A percentile compares a stretch with the other conserved stretches of the same genome.
These are phyloP conservation scores for Crematogaster levior DNA, from an alignment of 2,888 invertebrate genomes.

Conservation along the genomic window DNA sequence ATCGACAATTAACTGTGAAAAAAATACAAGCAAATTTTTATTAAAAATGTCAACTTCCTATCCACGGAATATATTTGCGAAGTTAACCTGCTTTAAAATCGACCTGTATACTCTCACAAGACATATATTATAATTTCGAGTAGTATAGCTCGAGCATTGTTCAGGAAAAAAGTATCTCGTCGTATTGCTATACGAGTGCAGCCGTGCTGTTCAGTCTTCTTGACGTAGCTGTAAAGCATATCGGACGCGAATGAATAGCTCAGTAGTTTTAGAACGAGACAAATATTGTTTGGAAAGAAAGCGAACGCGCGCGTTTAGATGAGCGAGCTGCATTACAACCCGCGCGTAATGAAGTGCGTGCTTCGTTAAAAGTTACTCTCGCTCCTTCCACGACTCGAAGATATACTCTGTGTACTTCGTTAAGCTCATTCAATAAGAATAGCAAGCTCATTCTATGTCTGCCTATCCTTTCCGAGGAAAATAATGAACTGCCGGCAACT, in stretches of 20 bases:
- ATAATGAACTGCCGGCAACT: slow-evolving; percentile 35
- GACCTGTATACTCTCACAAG: neutral
- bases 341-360: slow-evolving; percentile 52
- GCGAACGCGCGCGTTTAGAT: slow-evolving; percentile 29
- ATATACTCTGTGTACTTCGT: slow-evolving; percentile 50
- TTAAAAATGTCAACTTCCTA: neutral
- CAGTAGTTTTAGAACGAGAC: slow-evolving; percentile 20
- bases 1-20: neutral
- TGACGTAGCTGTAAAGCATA: neutral
- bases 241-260: slow-evolving; percentile 44
- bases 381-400: slow-evolving; percentile 24
- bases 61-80: neutral
- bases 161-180: slow-evolving; percentile 5
- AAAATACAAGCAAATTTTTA: neutral
- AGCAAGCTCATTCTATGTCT: slow-evolving; percentile 15
- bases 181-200: neutral
- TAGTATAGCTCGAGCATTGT: slow-evolving; percentile 22
- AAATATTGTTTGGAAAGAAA: slow-evolving; percentile 37
- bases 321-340: slow-evolving; percentile 20
- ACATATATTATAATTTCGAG: neutral
- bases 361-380: slow-evolving; percentile 63
- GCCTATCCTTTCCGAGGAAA: neutral
- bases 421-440: slow-evolving; percentile 59
- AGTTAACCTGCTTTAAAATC: slow-evolving; percentile 20
- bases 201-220: neutral